Evolutionary conservation across 2,113 vertebrate species (phyloP).

Genomic region (Xiphorhynchus elegans): DNA sequence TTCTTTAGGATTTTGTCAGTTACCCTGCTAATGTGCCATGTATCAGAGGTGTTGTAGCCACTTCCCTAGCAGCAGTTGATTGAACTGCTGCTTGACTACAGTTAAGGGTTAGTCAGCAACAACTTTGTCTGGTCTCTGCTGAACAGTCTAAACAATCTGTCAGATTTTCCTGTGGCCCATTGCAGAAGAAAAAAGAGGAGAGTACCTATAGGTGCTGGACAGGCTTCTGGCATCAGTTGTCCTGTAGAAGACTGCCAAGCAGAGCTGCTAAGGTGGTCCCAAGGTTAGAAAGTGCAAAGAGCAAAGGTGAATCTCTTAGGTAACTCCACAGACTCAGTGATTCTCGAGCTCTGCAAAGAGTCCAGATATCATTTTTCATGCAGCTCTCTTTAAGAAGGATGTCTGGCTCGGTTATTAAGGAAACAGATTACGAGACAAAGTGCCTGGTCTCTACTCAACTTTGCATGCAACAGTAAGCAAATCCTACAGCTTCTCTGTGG

Average conservation of each 20-base stretch:
- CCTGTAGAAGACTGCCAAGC: background rate
- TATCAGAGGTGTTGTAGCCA: background rate
- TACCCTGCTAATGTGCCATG: background rate
- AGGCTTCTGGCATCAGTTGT: background rate
- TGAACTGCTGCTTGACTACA: background rate
- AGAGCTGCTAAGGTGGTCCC: background rate
- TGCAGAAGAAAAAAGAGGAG: background rate
- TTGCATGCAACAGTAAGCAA: constrained; percentile 9
- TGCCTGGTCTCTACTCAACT: background rate
- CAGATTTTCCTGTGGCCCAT: background rate
- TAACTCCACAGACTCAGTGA: background rate
- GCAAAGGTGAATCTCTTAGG: background rate
- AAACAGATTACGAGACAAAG: background rate
- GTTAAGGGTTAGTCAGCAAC: background rate
- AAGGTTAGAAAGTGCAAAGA: background rate
- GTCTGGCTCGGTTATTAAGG: background rate
- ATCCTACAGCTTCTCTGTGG: background rate
- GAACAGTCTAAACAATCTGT: background rate
- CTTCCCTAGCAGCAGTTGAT: background rate
- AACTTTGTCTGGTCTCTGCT: background rate
- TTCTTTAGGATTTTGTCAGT: background rate
- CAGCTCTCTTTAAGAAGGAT: background rate
- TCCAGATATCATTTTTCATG: background rate
- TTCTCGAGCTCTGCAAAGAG: background rate
- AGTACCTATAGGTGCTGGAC: background rate